Evolutionary conservation across 2,113 vertebrate genomes (phyloP).

Genomic region (Helogale parvula): DNA sequence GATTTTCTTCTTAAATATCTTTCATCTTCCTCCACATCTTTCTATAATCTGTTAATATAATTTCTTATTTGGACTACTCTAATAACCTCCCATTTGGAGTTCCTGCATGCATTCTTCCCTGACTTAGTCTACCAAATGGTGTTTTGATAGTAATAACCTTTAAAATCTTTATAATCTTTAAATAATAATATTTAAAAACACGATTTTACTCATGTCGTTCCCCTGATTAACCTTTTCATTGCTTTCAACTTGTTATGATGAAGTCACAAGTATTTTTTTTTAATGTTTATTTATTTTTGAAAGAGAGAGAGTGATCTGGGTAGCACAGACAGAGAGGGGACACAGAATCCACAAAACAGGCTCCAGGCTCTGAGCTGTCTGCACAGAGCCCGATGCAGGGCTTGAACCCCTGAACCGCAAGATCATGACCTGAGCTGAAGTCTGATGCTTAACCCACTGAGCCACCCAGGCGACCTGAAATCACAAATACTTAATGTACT

Average conservation of each 20-base stretch:
- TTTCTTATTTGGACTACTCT: background rate
- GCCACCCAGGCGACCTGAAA: background rate
- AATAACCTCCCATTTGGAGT: background rate
- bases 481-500: background rate
- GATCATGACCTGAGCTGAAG: too few species aligned
- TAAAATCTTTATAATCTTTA: slow-evolving; percentile 1
- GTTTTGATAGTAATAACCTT: background rate
- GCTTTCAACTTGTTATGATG: background rate
- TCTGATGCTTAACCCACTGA: too few species aligned
- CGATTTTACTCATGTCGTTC: background rate
- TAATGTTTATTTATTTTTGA: too few species aligned
- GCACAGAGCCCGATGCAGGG: too few species aligned
- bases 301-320: too few species aligned
- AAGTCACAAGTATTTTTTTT: background rate
- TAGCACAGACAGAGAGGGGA: too few species aligned
- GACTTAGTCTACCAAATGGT: background rate
- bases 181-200: background rate
- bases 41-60: background rate
- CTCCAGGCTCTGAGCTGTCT: too few species aligned
- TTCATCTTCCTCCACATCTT: background rate
- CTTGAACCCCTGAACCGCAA: too few species aligned
- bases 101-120: background rate
- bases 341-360: too few species aligned
- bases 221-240: background rate
- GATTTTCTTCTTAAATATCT: background rate